Evolutionary conservation across 1,140 invertebrate genomes (phyloP).

Genomic region (Cotesia vestalis): DNA sequence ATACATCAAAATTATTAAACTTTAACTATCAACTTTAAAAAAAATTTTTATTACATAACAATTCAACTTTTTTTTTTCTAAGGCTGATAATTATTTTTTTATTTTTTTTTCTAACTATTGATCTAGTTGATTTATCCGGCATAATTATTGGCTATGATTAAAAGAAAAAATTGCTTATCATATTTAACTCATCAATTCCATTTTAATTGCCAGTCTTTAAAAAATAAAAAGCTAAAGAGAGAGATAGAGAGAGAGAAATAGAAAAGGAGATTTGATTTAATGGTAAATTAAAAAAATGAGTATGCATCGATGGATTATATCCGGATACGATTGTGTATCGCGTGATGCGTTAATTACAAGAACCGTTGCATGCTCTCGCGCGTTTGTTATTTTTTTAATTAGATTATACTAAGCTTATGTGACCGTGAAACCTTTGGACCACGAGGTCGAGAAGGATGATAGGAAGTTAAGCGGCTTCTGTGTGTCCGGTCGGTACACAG

Average conservation of each 20-base stretch:
- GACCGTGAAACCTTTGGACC: constrained; percentile 54
- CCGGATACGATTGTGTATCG: constrained; percentile 22
- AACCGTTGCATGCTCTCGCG: constrained; percentile 31
- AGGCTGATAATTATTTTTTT: too few relatives aligned
- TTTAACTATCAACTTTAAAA: too few relatives aligned
- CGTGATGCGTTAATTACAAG: constrained; percentile 20
- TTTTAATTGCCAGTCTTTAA: neutral
- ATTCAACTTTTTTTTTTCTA: too few relatives aligned
- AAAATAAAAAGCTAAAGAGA: too few relatives aligned
- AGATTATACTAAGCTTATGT: constrained; percentile 44
- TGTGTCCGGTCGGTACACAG: constrained; percentile 34
- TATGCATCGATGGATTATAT: constrained; percentile 28
- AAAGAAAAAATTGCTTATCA: too few relatives aligned
- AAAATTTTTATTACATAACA: too few relatives aligned
- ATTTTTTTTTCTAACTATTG: too few relatives aligned
- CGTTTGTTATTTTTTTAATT: constrained; percentile 46
- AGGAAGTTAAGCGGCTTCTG: constrained; percentile 54
- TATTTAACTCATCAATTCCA: neutral
- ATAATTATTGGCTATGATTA: too few relatives aligned
- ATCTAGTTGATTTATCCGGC: too few relatives aligned
- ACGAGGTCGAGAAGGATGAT: constrained; percentile 39
- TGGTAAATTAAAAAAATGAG: constrained; percentile 9
- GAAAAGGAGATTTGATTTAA: neutral
- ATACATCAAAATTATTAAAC: too few relatives aligned
- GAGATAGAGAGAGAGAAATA: neutral